Conservation (phyloP, 2,888 invertebrate genomes). For the Myopa tessellatipennis region DNA sequence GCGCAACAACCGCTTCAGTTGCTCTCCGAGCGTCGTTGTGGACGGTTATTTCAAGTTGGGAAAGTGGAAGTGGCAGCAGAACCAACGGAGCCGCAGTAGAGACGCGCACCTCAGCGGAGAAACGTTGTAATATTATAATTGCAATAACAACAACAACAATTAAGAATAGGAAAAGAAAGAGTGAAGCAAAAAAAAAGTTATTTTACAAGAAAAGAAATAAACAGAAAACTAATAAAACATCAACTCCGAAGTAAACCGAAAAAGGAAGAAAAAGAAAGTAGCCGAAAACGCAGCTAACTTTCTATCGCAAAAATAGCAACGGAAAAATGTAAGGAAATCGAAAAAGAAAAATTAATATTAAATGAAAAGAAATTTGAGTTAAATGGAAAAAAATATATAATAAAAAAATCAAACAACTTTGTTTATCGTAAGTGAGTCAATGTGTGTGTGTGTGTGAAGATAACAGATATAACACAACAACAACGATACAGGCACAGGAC, state of each 20-base stretch:
- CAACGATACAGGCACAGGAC: not conserved
- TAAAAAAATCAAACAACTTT: too few species aligned
- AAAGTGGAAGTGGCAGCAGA: slow-evolving; percentile 30
- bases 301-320: slow-evolving; percentile 2
- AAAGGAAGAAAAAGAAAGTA: slow-evolving; percentile 32
- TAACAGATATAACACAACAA: slow-evolving; percentile 8
- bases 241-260: not conserved
- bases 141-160: not conserved
- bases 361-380: not conserved
- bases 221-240: not conserved
- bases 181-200: not conserved
- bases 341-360: not conserved
- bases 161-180: not conserved
- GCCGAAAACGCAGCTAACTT: slow-evolving; percentile 6
- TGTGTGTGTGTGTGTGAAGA: slow-evolving; percentile 12
- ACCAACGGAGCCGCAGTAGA: not conserved
- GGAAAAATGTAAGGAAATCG: slow-evolving; percentile 23
- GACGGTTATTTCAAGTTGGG: slow-evolving; percentile 55
- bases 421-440: not conserved
- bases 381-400: too few species aligned
- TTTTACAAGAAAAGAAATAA: not conserved
- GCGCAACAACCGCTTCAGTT: slow-evolving; percentile 55
- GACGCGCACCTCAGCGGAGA: not conserved
- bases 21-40: slow-evolving; percentile 67
- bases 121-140: not conserved